Percentiles rank a stretch among this genome's conserved stretches.
Conservation (phyloP, 2,113 vertebrate genomes). For the Antechinus stuartii region DNA sequence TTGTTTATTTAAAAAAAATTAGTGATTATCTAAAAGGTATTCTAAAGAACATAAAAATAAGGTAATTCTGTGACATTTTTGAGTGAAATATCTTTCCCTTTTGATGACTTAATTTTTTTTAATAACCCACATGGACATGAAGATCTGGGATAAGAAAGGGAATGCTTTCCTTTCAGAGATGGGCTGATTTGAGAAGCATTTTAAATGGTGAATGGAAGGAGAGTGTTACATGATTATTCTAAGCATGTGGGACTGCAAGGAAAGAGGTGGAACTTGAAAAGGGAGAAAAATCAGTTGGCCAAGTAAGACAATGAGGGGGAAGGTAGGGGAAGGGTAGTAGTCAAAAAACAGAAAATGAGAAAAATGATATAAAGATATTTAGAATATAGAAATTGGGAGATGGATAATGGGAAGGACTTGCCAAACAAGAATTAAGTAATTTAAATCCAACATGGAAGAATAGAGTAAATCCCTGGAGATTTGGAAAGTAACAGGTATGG, state of each 20-base stretch:
- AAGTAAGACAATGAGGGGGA: not conserved
- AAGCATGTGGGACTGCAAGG: not conserved
- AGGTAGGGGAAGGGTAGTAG: not conserved
- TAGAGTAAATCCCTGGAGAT: not conserved
- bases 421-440: not conserved
- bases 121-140: not conserved
- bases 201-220: constrained; percentile 4
- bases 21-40: not conserved
- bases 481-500: not conserved
- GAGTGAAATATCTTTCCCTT: not conserved
- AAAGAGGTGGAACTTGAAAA: not conserved
- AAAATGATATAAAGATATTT: not conserved
- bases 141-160: not conserved
- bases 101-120: not conserved
- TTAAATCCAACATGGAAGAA: not conserved
- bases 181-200: not conserved
- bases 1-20: not conserved
- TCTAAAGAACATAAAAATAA: constrained; percentile 22
- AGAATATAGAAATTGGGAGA: not conserved
- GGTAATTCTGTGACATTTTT: not conserved
- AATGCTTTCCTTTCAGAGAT: not conserved
- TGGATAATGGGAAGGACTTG: not conserved
- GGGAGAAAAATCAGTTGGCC: not conserved
- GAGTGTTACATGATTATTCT: not conserved
- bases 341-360: not conserved